Evolutionary conservation across 2,888 invertebrate genomes (phyloP).

Genomic region (Bruchidius siliquastri): DNA sequence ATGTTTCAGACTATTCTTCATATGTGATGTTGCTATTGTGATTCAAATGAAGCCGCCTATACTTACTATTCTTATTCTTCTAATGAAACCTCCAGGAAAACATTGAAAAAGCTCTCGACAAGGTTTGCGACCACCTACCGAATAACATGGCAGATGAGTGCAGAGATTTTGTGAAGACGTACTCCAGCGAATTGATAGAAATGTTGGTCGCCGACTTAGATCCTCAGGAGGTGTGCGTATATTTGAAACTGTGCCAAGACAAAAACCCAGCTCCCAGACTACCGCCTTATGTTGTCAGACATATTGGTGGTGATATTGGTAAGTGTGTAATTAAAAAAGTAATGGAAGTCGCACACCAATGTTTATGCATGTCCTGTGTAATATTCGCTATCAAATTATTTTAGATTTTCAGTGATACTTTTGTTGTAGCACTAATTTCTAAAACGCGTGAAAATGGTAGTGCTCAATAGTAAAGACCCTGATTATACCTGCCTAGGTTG

Average conservation of each 20-base stretch:
- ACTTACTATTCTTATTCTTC: no score
- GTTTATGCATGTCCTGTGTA: no score
- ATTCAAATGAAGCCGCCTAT: no score
- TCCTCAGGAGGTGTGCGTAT: constrained; percentile 73
- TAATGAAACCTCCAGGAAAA: constrained; percentile 56
- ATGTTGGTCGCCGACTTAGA: constrained; percentile 72
- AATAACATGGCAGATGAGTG: constrained; percentile 63
- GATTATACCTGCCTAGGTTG: no score
- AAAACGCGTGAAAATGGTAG: no score
- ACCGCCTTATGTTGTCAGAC: constrained; percentile 15
- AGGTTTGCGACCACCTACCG: constrained; percentile 67
- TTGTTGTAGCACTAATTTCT: no score
- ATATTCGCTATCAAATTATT: no score
- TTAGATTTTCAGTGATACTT: no score
- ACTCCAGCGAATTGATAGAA: constrained; percentile 71
- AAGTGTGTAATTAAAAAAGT: constrained; percentile 14
- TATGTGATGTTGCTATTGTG: no score
- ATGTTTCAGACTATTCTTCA: no score
- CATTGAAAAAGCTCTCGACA: constrained; percentile 64
- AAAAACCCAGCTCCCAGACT: constrained; percentile 38
- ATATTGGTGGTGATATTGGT: constrained; percentile 33
- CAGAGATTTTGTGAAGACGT: constrained; percentile 68
- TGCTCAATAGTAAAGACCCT: no score
- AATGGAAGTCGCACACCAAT: no score
- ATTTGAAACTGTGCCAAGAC: constrained; percentile 67